phyloP scores from a whole-genome alignment of 2,113 vertebrate genomes.

The Sinocyclocheilus rhinocerous region DNA sequence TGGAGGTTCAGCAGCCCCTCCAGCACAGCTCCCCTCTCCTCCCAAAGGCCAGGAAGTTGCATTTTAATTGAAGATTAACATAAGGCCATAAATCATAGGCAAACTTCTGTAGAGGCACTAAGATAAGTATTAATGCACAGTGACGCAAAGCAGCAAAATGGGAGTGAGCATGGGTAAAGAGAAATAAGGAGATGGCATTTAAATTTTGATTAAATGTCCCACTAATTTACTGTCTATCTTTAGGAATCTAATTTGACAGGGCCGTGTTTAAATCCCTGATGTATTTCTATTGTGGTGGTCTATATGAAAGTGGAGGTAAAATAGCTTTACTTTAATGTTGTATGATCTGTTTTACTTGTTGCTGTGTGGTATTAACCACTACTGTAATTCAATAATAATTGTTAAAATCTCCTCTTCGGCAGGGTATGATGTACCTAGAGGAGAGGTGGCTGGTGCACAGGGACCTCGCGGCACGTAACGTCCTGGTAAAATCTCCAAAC shows the following conservation, averaged over 20 bases:
- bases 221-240: constrained; percentile 15
- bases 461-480: constrained; percentile 92
- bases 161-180: not conserved
- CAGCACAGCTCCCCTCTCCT: not conserved
- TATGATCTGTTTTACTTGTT: not conserved
- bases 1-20: not conserved
- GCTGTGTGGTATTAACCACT: not conserved
- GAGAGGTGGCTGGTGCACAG: constrained; percentile 95
- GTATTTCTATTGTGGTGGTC: not conserved
- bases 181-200: constrained; percentile 16
- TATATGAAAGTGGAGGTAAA: not conserved
- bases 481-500: constrained; percentile 96
- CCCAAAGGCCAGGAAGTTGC: constrained; percentile 44
- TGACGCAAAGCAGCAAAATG: constrained; percentile 41
- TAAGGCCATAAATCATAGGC: constrained; percentile 52
- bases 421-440: constrained; percentile 99
- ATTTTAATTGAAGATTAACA: constrained; percentile 54
- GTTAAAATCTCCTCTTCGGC: constrained; percentile 19
- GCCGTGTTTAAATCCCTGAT: constrained; percentile 1
- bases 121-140: constrained; percentile 20
- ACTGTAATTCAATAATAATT: too few relatives aligned
- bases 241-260: not conserved
- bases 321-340: not conserved
- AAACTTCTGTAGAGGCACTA: constrained; percentile 21
- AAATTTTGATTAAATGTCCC: constrained; percentile 28